A percentile compares a stretch with the other conserved stretches of the same genome.
Evolutionary conservation across 1,140 invertebrate species (phyloP).

Genomic region (Radopholus similis): DNA sequence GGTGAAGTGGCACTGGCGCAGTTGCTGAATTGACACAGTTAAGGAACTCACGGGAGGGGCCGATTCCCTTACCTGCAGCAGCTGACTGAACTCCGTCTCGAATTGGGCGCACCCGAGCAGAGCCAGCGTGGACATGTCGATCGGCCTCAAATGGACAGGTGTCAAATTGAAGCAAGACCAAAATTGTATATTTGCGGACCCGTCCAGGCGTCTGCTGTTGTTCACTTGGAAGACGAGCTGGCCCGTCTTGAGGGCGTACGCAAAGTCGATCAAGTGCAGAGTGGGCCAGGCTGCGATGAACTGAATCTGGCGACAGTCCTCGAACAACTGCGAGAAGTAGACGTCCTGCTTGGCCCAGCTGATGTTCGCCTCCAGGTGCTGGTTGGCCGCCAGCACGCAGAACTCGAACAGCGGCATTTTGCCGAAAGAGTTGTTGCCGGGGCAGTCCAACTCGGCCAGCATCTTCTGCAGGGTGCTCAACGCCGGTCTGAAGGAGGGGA

Average conservation of each 20-base stretch:
- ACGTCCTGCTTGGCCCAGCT: slow-evolving; percentile 23
- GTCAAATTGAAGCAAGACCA: neutral
- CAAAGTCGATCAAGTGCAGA: slow-evolving; percentile 44
- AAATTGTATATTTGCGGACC: neutral
- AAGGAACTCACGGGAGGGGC: neutral
- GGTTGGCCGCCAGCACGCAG: slow-evolving; percentile 8
- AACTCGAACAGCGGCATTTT: slow-evolving; percentile 20
- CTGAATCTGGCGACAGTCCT: slow-evolving; percentile 7
- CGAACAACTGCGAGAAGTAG: slow-evolving; percentile 15
- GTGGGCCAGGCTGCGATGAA: slow-evolving; percentile 30
- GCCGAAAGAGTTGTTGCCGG: no score
- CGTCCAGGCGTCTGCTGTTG: slow-evolving; percentile 24
- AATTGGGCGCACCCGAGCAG: slow-evolving; percentile 33
- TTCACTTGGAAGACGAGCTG: slow-evolving; percentile 24
- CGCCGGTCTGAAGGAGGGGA: slow-evolving; percentile 20
- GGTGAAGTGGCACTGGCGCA: slow-evolving; percentile 39
- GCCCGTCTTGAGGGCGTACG: slow-evolving; percentile 28
- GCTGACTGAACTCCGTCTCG: slow-evolving; percentile 30
- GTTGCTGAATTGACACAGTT: slow-evolving; percentile 4
- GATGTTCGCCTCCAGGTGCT: slow-evolving; percentile 19
- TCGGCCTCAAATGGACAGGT: slow-evolving; percentile 15
- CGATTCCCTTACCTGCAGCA: slow-evolving; percentile 24
- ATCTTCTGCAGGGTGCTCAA: slow-evolving; percentile 14
- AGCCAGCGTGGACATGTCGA: slow-evolving; percentile 24
- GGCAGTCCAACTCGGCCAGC: neutral